Percentiles rank a stretch among this genome's conserved stretches.
Evolutionary conservation across 2,888 invertebrate species (phyloP).

Genomic region (Beris chalybata): DNA sequence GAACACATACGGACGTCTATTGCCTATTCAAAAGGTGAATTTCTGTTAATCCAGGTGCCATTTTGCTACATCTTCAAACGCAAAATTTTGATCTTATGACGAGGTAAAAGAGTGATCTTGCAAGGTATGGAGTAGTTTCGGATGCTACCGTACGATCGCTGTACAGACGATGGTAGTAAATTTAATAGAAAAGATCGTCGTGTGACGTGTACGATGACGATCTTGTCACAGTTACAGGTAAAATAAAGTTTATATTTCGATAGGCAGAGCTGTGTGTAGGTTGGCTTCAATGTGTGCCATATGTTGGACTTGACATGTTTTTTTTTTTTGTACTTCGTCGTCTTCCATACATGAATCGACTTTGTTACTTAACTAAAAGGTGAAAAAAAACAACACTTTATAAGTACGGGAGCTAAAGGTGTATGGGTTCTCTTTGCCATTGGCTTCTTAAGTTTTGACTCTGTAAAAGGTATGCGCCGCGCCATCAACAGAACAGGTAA

Average conservation of each 20-base stretch:
- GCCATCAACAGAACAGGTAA: constrained; percentile 26
- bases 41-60: too few species aligned
- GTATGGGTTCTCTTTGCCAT: constrained; percentile 11
- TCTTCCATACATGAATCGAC: background rate
- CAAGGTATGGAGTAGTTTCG: too few species aligned
- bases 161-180: too few species aligned
- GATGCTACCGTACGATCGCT: too few species aligned
- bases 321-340: constrained; percentile 5
- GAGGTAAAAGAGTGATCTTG: too few species aligned
- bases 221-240: background rate
- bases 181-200: too few species aligned
- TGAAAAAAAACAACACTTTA: background rate
- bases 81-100: too few species aligned
- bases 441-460: constrained; percentile 19
- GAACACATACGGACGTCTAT: constrained; percentile 3
- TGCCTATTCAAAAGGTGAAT: too few species aligned
- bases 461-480: constrained; percentile 15
- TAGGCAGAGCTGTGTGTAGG: background rate
- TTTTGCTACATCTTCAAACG: too few species aligned
- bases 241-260: background rate
- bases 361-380: background rate
- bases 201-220: too few species aligned
- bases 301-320: constrained; percentile 27
- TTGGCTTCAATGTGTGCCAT: constrained; percentile 16
- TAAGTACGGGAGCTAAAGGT: constrained; percentile 1